A percentile compares a stretch with the other conserved stretches of the same genome.
These are phyloP conservation scores for Betta splendens DNA, from an alignment of 2,797 vertebrate species.

Conservation along the genomic window DNA sequence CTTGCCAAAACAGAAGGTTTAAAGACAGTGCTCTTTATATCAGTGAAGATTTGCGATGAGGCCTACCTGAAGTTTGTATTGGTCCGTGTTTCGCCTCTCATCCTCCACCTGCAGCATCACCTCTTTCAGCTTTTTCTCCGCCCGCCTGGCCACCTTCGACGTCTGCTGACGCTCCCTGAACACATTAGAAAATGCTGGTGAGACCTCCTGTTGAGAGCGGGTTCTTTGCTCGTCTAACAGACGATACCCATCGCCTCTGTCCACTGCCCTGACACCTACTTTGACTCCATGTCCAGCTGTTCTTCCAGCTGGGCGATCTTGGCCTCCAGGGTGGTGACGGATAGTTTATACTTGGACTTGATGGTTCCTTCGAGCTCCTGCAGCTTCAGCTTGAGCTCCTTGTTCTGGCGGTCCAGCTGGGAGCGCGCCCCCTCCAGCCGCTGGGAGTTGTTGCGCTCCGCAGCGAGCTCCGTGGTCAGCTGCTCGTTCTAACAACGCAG, in stretches of 20 bases:
- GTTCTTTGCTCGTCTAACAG: background rate
- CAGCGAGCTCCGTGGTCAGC: conserved; percentile 86
- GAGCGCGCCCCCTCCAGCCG: conserved; percentile 89
- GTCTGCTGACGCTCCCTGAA: conserved; percentile 90
- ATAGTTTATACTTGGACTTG: conserved; percentile 92
- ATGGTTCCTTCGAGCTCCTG: conserved; percentile 90
- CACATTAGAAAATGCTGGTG: background rate
- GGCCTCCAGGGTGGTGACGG: conserved; percentile 86
- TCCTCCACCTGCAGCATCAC: conserved; percentile 92
- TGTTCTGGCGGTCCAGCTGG: conserved; percentile 94
- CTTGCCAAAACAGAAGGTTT: background rate
- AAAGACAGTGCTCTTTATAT: no score
- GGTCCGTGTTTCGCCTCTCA: conserved; percentile 89
- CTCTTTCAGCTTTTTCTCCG: conserved; percentile 96
- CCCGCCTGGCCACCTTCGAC: conserved; percentile 85
- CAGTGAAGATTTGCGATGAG: background rate
- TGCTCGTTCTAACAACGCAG: conserved; percentile 85
- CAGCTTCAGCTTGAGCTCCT: conserved; percentile 92
- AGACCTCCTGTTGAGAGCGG: no score
- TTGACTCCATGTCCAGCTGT: conserved; percentile 90
- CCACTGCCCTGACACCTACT: conserved; percentile 75
- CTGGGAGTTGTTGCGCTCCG: conserved; percentile 89
- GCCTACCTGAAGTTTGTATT: conserved; percentile 91
- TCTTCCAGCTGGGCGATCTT: conserved; percentile 92
- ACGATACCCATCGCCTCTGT: background rate